These are phyloP conservation scores for Actias luna DNA, from an alignment of 2,888 invertebrate species.

Conservation along the genomic window DNA sequence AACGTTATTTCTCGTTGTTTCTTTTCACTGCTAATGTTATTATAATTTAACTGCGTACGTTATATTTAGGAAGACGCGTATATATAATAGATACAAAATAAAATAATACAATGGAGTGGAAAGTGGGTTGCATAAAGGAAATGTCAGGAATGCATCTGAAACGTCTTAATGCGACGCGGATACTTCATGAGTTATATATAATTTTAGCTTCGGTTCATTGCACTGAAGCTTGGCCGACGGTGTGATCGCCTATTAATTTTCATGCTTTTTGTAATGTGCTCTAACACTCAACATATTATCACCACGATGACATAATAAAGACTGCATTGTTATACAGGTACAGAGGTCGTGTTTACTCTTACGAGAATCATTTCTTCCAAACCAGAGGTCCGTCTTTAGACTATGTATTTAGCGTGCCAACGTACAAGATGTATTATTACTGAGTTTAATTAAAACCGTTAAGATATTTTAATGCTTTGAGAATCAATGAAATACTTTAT, in stretches of 20 bases:
- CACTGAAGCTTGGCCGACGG: constrained; percentile 61
- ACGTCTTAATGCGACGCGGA: constrained; percentile 58
- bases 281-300: constrained; percentile 4
- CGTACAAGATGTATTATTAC: constrained; percentile 79
- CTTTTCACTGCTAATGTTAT: no score
- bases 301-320: constrained; percentile 26
- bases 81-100: background rate
- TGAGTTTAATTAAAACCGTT: constrained; percentile 35
- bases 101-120: background rate
- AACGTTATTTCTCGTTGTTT: no score
- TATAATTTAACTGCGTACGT: background rate
- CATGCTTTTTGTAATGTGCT: constrained; percentile 12
- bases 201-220: constrained; percentile 71
- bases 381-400: constrained; percentile 72
- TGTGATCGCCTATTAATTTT: constrained; percentile 29
- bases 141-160: constrained; percentile 71
- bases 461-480: background rate
- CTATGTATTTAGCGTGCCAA: constrained; percentile 79
- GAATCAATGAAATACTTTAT: background rate
- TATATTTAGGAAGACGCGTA: background rate
- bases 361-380: constrained; percentile 81
- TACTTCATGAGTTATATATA: no score
- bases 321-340: constrained; percentile 75
- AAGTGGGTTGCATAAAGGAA: constrained; percentile 51
- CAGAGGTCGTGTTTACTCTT: constrained; percentile 79